phyloP scores from a whole-genome alignment of 2,888 invertebrate genomes.

The Erebia palarica region DNA sequence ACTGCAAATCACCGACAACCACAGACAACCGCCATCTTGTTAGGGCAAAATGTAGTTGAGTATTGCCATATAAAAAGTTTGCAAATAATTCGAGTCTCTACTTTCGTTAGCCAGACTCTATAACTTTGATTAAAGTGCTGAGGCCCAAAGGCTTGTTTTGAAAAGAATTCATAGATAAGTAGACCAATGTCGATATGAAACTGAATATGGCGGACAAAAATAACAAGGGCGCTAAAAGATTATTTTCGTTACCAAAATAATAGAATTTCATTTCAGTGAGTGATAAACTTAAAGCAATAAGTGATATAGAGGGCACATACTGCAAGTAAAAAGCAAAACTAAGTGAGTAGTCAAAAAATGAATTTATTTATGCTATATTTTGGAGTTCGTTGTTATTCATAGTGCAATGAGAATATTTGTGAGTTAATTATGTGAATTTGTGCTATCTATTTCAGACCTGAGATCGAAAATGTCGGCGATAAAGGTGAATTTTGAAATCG shows the following conservation, averaged over 20 bases:
- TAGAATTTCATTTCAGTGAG: constrained; percentile 52
- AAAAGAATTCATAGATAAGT: constrained; percentile 28
- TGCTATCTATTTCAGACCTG: constrained; percentile 40
- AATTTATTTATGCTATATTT: constrained; percentile 33
- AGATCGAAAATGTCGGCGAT: constrained; percentile 68
- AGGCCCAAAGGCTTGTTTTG: constrained; percentile 25
- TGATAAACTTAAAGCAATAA: constrained; percentile 47
- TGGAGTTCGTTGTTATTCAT: constrained; percentile 36
- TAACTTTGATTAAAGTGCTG: too few relatives aligned
- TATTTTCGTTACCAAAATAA: constrained; percentile 59
- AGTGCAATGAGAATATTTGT: constrained; percentile 23
- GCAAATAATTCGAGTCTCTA: too few relatives aligned
- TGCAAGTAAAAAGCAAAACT: constrained; percentile 26
- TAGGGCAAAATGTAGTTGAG: too few relatives aligned
- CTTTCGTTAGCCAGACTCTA: too few relatives aligned
- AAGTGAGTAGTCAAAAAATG: constrained; percentile 29
- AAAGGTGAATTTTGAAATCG: constrained; percentile 93
- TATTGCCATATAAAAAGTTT: too few relatives aligned
- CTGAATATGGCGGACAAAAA: constrained; percentile 80
- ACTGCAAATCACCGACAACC: too few relatives aligned
- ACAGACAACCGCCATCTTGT: too few relatives aligned
- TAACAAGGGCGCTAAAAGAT: constrained; percentile 81
- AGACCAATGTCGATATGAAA: constrained; percentile 47
- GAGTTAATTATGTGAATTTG: constrained; percentile 25
- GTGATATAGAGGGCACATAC: constrained; percentile 44